Evolutionary conservation across 2,113 vertebrate genomes (phyloP).

Genomic region (human (Homo sapiens)): GRCh38 chr11:38676001-38676500

Average conservation of each 20-base stretch:
- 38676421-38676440: not conserved
- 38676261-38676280: not conserved
- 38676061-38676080: not conserved
- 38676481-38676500: not conserved
- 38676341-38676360: not conserved
- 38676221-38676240: not conserved
- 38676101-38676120: not conserved
- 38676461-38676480: not conserved
- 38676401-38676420: not conserved
- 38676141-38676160: not conserved
- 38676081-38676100: not conserved
- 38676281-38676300: not conserved
- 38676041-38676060: not conserved
- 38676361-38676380: not conserved
- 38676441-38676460: not conserved
- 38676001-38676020: not conserved
- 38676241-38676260: not conserved
- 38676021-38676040: not conserved
- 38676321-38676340: not conserved
- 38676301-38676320: not conserved
- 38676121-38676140: not conserved
- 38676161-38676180: not conserved
- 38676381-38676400: not conserved
- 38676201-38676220: not conserved
- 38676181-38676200: not conserved